Evolutionary conservation across 2,113 vertebrate species (phyloP).

Genomic region (Alaudala cheleensis): DNA sequence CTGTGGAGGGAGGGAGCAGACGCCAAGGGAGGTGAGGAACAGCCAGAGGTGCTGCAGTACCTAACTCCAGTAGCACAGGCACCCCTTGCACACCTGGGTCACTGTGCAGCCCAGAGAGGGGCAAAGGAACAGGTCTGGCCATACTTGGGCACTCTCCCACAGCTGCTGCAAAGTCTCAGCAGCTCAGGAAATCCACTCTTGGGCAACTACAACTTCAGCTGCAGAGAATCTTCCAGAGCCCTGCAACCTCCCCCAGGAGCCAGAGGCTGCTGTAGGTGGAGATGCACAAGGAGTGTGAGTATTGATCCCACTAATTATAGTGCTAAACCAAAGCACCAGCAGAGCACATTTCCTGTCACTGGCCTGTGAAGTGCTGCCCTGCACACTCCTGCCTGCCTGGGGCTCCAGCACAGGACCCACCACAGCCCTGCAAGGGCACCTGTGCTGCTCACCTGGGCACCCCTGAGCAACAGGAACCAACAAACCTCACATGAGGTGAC

Average conservation of each 20-base stretch:
- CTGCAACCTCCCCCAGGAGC: background rate
- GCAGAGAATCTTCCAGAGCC: background rate
- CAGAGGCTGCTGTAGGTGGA: background rate
- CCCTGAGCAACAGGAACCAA: background rate
- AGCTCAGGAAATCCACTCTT: background rate
- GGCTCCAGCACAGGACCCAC: background rate
- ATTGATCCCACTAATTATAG: conserved; percentile 38
- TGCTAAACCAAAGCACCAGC: background rate
- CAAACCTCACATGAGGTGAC: accelerated
- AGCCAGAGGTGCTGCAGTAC: background rate
- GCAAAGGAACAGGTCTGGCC: too few relatives aligned
- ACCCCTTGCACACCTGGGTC: background rate
- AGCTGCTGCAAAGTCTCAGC: too few relatives aligned
- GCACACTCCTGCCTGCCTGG: accelerated
- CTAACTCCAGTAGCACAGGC: background rate
- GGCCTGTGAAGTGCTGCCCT: background rate
- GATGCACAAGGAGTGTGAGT: background rate
- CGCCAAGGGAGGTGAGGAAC: too few relatives aligned
- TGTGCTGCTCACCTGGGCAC: background rate
- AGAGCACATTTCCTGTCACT: conserved; percentile 21
- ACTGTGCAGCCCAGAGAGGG: accelerated
- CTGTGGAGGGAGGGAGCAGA: background rate
- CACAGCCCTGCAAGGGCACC: background rate
- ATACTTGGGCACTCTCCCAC: background rate
- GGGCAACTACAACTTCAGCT: background rate